phyloP scores from a whole-genome alignment of 2,797 vertebrate genomes.

The Chanos chanos region DNA sequence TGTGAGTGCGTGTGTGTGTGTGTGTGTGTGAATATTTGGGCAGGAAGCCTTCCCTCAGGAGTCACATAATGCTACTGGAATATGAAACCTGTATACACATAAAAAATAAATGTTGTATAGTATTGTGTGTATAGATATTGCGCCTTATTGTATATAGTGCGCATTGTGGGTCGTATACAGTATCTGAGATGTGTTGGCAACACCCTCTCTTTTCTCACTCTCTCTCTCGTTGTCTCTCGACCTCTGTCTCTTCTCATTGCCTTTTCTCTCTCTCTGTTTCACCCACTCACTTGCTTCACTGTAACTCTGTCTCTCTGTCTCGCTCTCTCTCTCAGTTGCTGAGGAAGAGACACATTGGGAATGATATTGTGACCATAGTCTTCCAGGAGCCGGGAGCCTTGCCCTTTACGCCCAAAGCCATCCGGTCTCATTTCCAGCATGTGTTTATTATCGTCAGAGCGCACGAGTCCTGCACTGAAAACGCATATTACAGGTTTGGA shows the following conservation, averaged over 20 bases:
- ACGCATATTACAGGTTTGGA: constrained; percentile 89
- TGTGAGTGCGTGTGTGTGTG: too few relatives aligned
- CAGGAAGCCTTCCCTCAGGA: too few relatives aligned
- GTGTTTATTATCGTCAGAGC: constrained; percentile 87
- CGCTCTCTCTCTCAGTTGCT: constrained; percentile 77
- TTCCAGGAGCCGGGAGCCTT: constrained; percentile 89
- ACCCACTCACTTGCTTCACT: neutral
- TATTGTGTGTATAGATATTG: too few relatives aligned
- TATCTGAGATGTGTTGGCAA: too few relatives aligned
- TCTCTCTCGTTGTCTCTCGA: neutral
- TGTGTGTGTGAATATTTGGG: too few relatives aligned
- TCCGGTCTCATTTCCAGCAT: constrained; percentile 92
- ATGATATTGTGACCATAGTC: constrained; percentile 91
- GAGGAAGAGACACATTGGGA: constrained; percentile 91
- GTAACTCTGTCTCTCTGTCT: neutral
- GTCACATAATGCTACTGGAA: too few relatives aligned
- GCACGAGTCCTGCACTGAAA: constrained; percentile 74
- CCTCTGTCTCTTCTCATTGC: constrained; percentile 4
- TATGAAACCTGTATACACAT: too few relatives aligned
- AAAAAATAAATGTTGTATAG: too few relatives aligned
- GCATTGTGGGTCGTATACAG: too few relatives aligned
- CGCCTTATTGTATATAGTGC: too few relatives aligned
- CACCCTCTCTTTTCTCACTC: too few relatives aligned
- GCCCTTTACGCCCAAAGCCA: constrained; percentile 87
- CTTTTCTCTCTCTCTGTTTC: neutral